Base-by-base conservation (phyloP, 2,113 vertebrate genomes). In the Amphiprion percula region DNA sequence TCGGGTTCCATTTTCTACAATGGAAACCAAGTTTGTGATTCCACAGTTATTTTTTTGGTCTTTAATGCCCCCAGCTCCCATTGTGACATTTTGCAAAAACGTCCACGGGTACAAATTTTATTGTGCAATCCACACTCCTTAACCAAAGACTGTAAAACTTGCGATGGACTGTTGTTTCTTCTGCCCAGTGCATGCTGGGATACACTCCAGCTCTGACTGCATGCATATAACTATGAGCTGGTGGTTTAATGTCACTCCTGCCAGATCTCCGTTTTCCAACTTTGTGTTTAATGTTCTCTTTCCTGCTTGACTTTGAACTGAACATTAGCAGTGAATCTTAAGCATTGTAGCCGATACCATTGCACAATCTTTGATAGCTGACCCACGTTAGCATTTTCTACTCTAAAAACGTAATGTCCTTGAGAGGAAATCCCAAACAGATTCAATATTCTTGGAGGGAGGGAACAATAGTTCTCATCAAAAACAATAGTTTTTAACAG, bases 101-200 rank as follows among this genome's bases (percentile, higher is more conserved):
- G 16, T 44, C 11, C 2, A 16, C 9, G n/a, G 44, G 46, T 21
- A 30, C 12, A 5, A 21, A 46, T 56, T 21, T 49, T 23, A 63
- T 19, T 56, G 28, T 26, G 14, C 41, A 28, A n/a, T 10, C 49
- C 8, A 5, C 50, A 23, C 14, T 26, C 26, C 3, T 44, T 12
- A 44, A 53, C 12, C 9, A 60, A 14, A 63, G n/a, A 47, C 16
- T 23, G 9, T 79, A 52, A 23, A 58, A 64, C 55, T 4, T 55
- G 47, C 15, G 21, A 64, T 69, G 4, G 21, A 58, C 74, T 10
- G 16, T 44, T 47, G n/a, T 46, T 39, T 39, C 39, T 23, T 61
- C 8, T 0, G 4, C 24, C 49, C 68, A 60, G 66, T 71, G 68
- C 68, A 79, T 75, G 79, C 60, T 74, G 78, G 63, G 55, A 59